Evolutionary conservation across 2,888 invertebrate genomes (phyloP).

Genomic region (Teleiodes luculella): DNA sequence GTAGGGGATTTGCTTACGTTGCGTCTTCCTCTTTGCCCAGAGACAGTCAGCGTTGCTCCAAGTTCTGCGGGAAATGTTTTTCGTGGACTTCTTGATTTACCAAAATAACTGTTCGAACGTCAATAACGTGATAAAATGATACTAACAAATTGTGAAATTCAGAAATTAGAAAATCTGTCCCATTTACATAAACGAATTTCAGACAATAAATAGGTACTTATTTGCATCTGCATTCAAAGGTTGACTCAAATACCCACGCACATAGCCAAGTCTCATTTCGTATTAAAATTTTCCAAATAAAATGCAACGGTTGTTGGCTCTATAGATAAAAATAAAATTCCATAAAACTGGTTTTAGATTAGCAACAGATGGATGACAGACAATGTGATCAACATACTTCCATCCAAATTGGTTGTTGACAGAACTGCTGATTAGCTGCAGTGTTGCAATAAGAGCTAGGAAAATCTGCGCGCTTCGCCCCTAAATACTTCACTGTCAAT

Average conservation of each 20-base stretch:
- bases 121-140: too few relatives aligned
- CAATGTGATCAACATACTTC: conserved; percentile 13
- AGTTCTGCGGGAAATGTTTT: too few relatives aligned
- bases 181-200: not conserved
- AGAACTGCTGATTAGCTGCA: conserved; percentile 50
- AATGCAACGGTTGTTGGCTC: conserved; percentile 6
- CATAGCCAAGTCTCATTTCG: not conserved
- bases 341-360: conserved; percentile 11
- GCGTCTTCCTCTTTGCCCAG: too few relatives aligned
- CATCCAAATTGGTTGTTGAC: too few relatives aligned
- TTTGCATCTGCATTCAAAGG: not conserved
- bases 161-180: not conserved
- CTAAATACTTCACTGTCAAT: conserved; percentile 27
- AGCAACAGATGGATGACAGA: not conserved
- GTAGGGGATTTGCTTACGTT: too few relatives aligned
- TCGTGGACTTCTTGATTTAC: too few relatives aligned
- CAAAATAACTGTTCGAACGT: too few relatives aligned
- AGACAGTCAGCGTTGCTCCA: too few relatives aligned
- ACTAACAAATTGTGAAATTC: not conserved
- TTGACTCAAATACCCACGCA: not conserved
- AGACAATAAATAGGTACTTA: conserved; percentile 3
- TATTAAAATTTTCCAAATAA: conserved; percentile 10
- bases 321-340: conserved; percentile 12
- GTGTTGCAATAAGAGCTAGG: too few relatives aligned
- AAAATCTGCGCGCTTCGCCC: too few relatives aligned